phyloP scores from a whole-genome alignment of 1,140 invertebrate genomes.

The Papilio machaon region DNA sequence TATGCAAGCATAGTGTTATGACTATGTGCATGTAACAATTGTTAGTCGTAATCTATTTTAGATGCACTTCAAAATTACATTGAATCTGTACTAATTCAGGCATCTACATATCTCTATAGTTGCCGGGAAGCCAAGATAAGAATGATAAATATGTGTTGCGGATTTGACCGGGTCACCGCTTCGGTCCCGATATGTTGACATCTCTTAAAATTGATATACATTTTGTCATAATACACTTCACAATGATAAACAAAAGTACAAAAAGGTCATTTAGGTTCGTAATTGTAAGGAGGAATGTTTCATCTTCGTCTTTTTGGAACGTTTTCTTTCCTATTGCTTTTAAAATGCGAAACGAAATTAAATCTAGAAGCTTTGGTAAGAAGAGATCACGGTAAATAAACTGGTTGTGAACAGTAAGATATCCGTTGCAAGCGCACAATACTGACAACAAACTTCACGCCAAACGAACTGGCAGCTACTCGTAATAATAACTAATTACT shows the following conservation, averaged over 20 bases:
- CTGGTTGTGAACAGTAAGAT: neutral
- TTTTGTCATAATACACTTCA: neutral
- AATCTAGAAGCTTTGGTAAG: neutral
- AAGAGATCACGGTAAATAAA: neutral
- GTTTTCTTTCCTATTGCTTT: neutral
- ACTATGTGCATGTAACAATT: neutral
- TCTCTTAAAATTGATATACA: neutral
- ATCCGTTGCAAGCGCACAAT: neutral
- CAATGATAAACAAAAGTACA: neutral
- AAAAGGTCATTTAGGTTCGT: neutral
- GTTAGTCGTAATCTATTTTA: neutral
- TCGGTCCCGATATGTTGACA: constrained; percentile 22
- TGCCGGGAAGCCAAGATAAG: constrained; percentile 46
- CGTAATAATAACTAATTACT: neutral
- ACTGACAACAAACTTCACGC: neutral
- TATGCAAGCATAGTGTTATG: too few species aligned
- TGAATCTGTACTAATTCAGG: constrained; percentile 31
- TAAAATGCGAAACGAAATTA: neutral
- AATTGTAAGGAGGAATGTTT: neutral
- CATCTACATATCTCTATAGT: constrained; percentile 41
- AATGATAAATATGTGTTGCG: constrained; percentile 40
- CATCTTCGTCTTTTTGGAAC: neutral
- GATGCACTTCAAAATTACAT: constrained; percentile 11
- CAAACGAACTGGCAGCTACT: neutral
- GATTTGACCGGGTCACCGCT: constrained; percentile 44